Evolutionary conservation across 2,888 invertebrate genomes (phyloP), one percentile per base, ranked within the genome.

Genomic region (Scaptomyza reducta): DNA sequence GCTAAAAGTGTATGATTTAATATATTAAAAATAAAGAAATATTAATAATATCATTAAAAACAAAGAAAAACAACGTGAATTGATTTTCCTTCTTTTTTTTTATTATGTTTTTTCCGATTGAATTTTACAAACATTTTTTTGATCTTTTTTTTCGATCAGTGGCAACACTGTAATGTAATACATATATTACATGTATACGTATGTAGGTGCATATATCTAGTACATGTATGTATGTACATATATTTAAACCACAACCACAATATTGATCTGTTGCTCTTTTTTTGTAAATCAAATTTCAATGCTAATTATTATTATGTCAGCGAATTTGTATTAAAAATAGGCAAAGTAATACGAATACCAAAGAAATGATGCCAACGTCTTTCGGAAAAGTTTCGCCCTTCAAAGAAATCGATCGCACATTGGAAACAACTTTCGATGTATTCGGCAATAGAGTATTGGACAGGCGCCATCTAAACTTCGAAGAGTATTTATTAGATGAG

Each of bases 241-340:
- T 11, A 7, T 51, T 7, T 0, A 35, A 14, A 38, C 50, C 50
- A 38, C 50, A 50, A 50, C 50, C 38, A 25, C 50, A 50, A 25
- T 35, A 10, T 33, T 33, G 33, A 49, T 49, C 33, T 31, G 18
- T 18, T 18, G 6, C n/a, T n/a, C 6, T 27, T 27, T 27, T 27
- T 22, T 38, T 25, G 11, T 25, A 35, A 13, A 14, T 50, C 25
- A 25, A 38, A 38, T 38, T 38, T 25, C 50, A 35, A 16, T 50
- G 5, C 22, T 5, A n/a, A n/a, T n/a, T 6, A 10, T 25, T 49
- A 22, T 25, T 35, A 22, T 49, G 38, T 35, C 38, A 50, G 50
- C 25, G 25, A 1, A 11, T 14, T 16, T 10, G 1, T 16, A 16
- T 16, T 0, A 13, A 13, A 11, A 14, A 22, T 13, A 13, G 18